Conservation (phyloP, 2,797 vertebrate genomes). For the Sebastes vulpes region DNA sequence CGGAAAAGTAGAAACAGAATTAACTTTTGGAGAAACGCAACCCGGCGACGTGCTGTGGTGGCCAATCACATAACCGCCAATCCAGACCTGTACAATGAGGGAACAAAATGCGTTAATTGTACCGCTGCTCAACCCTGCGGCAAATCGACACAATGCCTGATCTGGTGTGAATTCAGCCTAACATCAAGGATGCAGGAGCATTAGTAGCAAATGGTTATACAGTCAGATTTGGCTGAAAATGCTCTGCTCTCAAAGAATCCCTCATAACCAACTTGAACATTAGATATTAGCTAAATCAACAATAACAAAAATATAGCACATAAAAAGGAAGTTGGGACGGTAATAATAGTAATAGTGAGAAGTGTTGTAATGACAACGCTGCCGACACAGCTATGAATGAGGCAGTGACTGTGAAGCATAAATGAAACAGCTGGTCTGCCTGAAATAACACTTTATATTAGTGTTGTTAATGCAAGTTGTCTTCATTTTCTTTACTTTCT, state of each 20-base stretch:
- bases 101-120: too few relatives aligned
- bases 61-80: too few relatives aligned
- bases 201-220: neutral
- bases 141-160: too few relatives aligned
- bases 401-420: neutral
- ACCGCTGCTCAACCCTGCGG: too few relatives aligned
- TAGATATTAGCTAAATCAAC: neutral
- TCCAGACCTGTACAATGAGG: too few relatives aligned
- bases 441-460: neutral
- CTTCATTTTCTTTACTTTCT: neutral
- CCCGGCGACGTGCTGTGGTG: too few relatives aligned
- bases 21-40: too few relatives aligned
- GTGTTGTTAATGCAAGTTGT: neutral
- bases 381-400: neutral
- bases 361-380: neutral
- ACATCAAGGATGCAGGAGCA: neutral
- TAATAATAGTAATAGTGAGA: neutral
- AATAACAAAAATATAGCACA: neutral
- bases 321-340: neutral
- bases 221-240: neutral
- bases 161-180: neutral
- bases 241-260: neutral
- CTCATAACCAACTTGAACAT: neutral
- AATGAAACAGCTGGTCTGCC: neutral
- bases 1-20: too few relatives aligned